These are phyloP conservation scores for Lymantria dispar DNA, from an alignment of 2,888 invertebrate genomes.

Conservation along the genomic window DNA sequence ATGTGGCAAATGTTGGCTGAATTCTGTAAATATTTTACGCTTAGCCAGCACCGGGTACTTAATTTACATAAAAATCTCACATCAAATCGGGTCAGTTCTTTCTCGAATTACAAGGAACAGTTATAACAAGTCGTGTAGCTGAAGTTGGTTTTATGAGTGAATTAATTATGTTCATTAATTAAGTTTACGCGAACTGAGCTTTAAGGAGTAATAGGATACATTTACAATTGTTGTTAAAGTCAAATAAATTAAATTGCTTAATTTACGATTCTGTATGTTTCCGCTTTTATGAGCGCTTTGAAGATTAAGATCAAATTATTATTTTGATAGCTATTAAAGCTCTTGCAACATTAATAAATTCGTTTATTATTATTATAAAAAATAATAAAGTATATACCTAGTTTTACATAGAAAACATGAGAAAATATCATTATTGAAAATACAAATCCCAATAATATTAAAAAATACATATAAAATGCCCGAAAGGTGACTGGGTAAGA, in stretches of 20 bases:
- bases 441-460: too few relatives aligned
- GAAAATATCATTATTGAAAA: too few relatives aligned
- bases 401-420: too few relatives aligned
- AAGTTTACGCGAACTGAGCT: neutral
- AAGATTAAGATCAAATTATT: neutral
- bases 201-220: constrained; percentile 1
- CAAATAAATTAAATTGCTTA: constrained; percentile 7
- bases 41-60: constrained; percentile 8
- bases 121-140: neutral
- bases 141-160: constrained; percentile 1
- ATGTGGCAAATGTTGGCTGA: neutral
- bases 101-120: constrained; percentile 5
- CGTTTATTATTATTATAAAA: neutral
- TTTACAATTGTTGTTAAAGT: neutral
- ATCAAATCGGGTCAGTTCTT: constrained; percentile 18
- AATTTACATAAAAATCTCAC: constrained; percentile 16
- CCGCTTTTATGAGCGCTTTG: neutral
- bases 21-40: neutral
- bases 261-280: neutral
- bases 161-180: constrained; percentile 11
- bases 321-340: neutral
- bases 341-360: neutral
- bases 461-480: too few relatives aligned
- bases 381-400: too few relatives aligned
- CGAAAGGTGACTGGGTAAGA: too few relatives aligned